phyloP scores from a whole-genome alignment of 2,797 vertebrate genomes.

The Urophycis tenuis region DNA sequence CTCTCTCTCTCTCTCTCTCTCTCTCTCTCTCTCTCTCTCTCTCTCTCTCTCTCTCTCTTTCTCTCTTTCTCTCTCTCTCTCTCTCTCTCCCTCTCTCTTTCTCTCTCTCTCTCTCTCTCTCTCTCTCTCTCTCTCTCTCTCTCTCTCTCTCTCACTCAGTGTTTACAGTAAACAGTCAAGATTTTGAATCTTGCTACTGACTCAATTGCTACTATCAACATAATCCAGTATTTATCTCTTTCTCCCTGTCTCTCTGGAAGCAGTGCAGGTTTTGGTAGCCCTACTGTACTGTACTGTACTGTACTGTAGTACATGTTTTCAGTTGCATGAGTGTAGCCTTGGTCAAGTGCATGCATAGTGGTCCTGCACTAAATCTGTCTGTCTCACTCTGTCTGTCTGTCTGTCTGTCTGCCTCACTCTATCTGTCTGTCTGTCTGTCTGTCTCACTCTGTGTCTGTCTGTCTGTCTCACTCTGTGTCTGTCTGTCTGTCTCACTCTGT shows the following conservation, averaged over 20 bases:
- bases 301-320: conserved; percentile 57
- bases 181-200: conserved; percentile 79
- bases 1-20: conserved; percentile 62
- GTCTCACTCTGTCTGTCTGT: conserved; percentile 24
- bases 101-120: conserved; percentile 63
- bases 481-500: neutral
- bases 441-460: conserved; percentile 7
- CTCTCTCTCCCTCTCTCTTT: conserved; percentile 62
- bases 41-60: conserved; percentile 71
- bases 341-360: conserved; percentile 65
- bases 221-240: conserved; percentile 68
- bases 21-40: conserved; percentile 63
- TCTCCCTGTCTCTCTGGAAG: conserved; percentile 32
- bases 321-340: conserved; percentile 69
- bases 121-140: conserved; percentile 71
- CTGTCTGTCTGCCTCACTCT: conserved; percentile 13
- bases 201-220: conserved; percentile 89
- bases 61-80: conserved; percentile 15
- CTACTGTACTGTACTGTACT: conserved; percentile 64
- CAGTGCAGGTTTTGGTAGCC: conserved; percentile 66
- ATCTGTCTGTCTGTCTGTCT: conserved; percentile 11
- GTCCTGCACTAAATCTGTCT: conserved; percentile 62
- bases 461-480: neutral
- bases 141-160: conserved; percentile 50
- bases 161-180: conserved; percentile 95